A percentile compares a stretch with the other conserved stretches of the same genome.
Conservation (phyloP, 2,797 vertebrate species). For the Jordanella pulchra region DNA sequence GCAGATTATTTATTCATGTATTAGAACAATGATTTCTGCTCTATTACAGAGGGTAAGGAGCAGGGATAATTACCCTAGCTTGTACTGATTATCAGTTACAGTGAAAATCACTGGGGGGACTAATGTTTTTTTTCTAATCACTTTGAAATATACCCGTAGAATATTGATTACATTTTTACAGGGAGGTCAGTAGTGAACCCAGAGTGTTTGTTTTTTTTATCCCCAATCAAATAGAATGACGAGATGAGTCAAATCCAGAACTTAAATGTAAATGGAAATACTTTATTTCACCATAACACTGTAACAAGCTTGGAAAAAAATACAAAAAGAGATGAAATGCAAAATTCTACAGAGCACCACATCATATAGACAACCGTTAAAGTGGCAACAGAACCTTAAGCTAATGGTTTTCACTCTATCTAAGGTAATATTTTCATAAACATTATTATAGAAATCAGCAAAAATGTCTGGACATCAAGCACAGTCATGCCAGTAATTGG, state of each 20-base stretch:
- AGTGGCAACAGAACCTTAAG: constrained; percentile 79
- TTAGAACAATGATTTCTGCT: background rate
- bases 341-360: constrained; percentile 87
- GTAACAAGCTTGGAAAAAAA: constrained; percentile 86
- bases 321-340: constrained; percentile 69
- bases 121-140: too few relatives aligned
- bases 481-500: constrained; percentile 84
- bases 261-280: constrained; percentile 88
- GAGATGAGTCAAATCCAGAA: constrained; percentile 16
- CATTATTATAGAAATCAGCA: constrained; percentile 78
- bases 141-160: background rate
- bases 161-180: background rate
- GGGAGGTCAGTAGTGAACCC: background rate
- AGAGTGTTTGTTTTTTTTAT: background rate
- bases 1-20: background rate
- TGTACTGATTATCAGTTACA: background rate
- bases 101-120: background rate
- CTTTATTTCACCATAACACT: constrained; percentile 98
- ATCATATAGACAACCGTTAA: constrained; percentile 85
- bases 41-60: background rate
- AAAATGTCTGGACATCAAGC: constrained; percentile 81
- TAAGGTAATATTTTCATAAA: constrained; percentile 66
- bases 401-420: constrained; percentile 72
- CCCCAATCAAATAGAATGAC: background rate
- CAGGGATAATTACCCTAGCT: background rate